These are phyloP conservation scores for Callochromis pleurospilus DNA, from an alignment of 2,113 vertebrate species.

Conservation along the genomic window DNA sequence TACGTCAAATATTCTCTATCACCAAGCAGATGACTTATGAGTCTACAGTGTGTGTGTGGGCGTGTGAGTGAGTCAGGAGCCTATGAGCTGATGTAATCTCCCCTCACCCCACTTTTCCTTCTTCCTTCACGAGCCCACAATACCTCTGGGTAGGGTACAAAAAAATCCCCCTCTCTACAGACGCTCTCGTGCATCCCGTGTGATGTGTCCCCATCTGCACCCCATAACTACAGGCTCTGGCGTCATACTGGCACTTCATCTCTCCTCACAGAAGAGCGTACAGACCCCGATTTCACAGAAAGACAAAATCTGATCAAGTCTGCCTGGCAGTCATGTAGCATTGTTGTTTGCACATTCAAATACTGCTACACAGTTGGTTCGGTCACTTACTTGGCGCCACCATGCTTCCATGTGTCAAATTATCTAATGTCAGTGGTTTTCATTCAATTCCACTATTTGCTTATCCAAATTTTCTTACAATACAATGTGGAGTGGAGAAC, in stretches of 20 bases:
- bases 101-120: not conserved
- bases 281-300: not conserved
- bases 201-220: not conserved
- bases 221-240: constrained; percentile 7
- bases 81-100: constrained; percentile 3
- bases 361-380: not conserved
- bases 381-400: not conserved
- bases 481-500: not conserved
- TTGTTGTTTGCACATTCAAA: constrained; percentile 29
- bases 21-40: constrained; percentile 35
- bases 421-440: constrained; percentile 3
- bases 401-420: constrained; percentile 17
- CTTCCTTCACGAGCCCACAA: constrained; percentile 16
- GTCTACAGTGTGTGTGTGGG: constrained; percentile 22
- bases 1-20: constrained; percentile 6
- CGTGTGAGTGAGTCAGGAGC: constrained; percentile 43
- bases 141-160: constrained; percentile 36
- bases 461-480: not conserved
- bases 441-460: not conserved
- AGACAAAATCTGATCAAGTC: constrained; percentile 25
- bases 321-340: constrained; percentile 13
- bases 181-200: constrained; percentile 16
- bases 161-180: not conserved
- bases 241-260: constrained; percentile 28
- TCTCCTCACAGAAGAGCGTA: not conserved